Percentiles rank a stretch among this genome's conserved stretches.
Evolutionary conservation across 2,113 vertebrate genomes (phyloP).

Genomic region (Mesembrinibis cayennensis): DNA sequence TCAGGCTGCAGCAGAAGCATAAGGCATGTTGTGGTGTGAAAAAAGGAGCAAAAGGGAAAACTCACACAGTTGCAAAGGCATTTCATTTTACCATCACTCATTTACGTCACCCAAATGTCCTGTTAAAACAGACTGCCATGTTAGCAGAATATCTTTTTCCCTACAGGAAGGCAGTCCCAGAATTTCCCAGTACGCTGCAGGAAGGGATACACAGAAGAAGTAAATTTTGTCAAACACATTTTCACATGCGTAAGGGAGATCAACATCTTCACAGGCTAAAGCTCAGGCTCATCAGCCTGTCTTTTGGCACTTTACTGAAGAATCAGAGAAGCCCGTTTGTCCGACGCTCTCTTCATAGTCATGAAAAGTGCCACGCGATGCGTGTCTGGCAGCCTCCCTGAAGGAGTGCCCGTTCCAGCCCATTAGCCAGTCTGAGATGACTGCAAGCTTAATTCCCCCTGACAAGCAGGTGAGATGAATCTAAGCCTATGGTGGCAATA

Average conservation of each 20-base stretch:
- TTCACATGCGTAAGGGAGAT: background rate
- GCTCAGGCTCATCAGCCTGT: background rate
- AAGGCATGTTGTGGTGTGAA: background rate
- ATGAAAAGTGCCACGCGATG: background rate
- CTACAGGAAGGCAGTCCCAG: background rate
- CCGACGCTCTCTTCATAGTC: background rate
- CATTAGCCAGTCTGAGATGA: background rate
- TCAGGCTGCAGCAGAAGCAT: background rate
- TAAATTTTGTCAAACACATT: background rate
- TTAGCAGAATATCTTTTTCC: background rate
- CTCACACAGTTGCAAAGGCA: fast-evolving
- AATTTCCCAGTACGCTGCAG: background rate
- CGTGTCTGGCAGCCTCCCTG: background rate
- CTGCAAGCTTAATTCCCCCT: background rate
- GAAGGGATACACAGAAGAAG: background rate
- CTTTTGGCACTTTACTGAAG: background rate
- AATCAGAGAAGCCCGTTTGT: background rate
- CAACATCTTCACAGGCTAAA: background rate
- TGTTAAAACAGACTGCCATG: no score
- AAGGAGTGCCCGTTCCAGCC: background rate
- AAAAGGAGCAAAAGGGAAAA: background rate
- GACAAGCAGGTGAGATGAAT: background rate
- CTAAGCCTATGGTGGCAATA: background rate
- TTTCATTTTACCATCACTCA: background rate
- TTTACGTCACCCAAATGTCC: background rate